phyloP scores from a whole-genome alignment of 2,888 invertebrate genomes.

The Pseudococcus jackbeardsleyi region DNA sequence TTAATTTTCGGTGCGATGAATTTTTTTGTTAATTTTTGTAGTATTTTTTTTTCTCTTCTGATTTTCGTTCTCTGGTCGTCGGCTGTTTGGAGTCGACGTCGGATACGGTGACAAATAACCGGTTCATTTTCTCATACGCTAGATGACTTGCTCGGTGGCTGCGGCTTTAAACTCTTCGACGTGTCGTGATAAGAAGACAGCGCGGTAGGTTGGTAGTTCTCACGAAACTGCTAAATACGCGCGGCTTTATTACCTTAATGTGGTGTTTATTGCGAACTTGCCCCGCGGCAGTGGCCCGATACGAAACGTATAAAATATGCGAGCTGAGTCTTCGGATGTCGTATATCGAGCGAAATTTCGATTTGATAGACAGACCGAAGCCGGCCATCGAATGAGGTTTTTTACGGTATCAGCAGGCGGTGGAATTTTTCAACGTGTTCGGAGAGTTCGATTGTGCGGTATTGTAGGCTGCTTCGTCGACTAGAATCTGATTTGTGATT shows the following conservation, averaged over 20 bases:
- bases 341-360: neutral
- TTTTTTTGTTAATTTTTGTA: constrained; percentile 14
- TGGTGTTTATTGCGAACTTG: constrained; percentile 40
- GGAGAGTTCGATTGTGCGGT: too few species aligned
- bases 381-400: neutral
- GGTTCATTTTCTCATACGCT: constrained; percentile 63
- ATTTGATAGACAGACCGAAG: neutral
- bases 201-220: constrained; percentile 39
- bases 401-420: neutral
- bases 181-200: constrained; percentile 22
- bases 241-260: constrained; percentile 39
- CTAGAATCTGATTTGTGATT: too few species aligned
- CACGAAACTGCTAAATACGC: constrained; percentile 45
- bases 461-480: too few species aligned
- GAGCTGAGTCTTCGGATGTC: neutral
- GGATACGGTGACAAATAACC: constrained; percentile 53
- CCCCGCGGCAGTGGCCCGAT: neutral
- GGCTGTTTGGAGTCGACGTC: neutral
- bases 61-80: neutral
- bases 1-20: constrained; percentile 21
- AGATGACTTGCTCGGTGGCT: constrained; percentile 28
- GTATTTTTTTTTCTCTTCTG: neutral
- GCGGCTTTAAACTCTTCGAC: constrained; percentile 31
- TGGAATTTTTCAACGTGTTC: neutral
- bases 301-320: neutral